Base-by-base conservation (phyloP, 1,140 invertebrate species). In the Leptinotarsa texana region DNA sequence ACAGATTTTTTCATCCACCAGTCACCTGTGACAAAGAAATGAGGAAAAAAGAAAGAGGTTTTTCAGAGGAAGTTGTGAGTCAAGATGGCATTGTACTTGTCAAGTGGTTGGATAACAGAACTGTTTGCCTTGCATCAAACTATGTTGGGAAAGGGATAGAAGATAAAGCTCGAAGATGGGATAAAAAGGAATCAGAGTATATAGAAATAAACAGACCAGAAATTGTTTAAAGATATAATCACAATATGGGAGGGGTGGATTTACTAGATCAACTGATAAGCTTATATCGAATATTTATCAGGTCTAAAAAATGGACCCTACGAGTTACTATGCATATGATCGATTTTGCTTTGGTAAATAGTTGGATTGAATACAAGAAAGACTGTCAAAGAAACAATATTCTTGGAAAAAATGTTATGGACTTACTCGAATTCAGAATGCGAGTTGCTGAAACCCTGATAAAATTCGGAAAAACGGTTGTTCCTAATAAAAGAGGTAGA, bases 81-180 rank as follows among this genome's bases (percentile, higher is more conserved):
- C 67, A 33, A 79, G 80, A 83, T 67, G 77, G 77, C 63, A 78
- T 77, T 78, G 81, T 82, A 76, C 67, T 86, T 48, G 81, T 82
- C 63, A 85, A 85, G 70, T 86, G 83, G 85, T 63, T 84, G 69
- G 84, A 86, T 75, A 86, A 86, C 51, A 57, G 51, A 57, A 57
- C 51, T 57, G 51, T 57, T 57, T 57, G 51, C 51, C 51, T 57
- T n/a, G 84, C 81, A 67, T 86, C 85, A 49, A 86, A 86, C 81
- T 86, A 83, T 81, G 69, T 85, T 78, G 85, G 85, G 42, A 84
- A 80, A 69, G 83, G 83, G 69, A 73, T 80, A 78, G 80, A 51
- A 80, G 81, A 84, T 82, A 76, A 77, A 79, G 81, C 77, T 74
- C 82, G 82, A 80, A 82, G 51, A 81, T 86, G 80, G 75, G 75